phyloP scores from a whole-genome alignment of 2,797 vertebrate genomes.

The Epinephelus awoara region DNA sequence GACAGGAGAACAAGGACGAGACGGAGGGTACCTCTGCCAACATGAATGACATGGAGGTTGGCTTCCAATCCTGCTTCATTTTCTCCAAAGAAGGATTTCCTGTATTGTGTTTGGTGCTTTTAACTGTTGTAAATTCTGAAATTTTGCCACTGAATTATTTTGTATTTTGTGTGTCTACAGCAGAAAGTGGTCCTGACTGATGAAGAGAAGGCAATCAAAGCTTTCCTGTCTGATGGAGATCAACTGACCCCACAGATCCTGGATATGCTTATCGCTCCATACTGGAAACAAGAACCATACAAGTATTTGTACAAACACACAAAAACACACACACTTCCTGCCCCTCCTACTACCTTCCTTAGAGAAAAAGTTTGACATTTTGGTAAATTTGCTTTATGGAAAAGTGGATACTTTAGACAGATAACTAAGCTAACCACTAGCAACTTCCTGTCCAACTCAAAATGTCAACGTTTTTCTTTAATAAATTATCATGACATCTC shows the following conservation, averaged over 20 bases:
- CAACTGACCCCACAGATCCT: constrained; percentile 87
- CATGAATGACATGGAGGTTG: constrained; percentile 50
- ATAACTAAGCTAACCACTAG: too few relatives aligned
- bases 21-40: constrained; percentile 23
- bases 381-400: not conserved
- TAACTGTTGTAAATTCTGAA: not conserved
- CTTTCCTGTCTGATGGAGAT: constrained; percentile 85
- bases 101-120: not conserved
- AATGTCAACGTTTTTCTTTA: too few relatives aligned
- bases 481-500: too few relatives aligned
- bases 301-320: constrained; percentile 78
- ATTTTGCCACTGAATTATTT: not conserved
- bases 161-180: constrained; percentile 40
- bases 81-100: not conserved
- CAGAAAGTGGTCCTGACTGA: constrained; percentile 84
- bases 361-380: not conserved
- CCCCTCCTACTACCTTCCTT: not conserved
- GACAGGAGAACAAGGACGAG: constrained; percentile 16
- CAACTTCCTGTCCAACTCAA: too few relatives aligned
- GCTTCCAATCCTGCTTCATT: not conserved
- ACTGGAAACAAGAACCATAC: constrained; percentile 95
- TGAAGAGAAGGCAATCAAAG: constrained; percentile 90
- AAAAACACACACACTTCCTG: not conserved
- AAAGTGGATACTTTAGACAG: too few relatives aligned
- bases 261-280: constrained; percentile 87